Percentiles rank a stretch among this genome's conserved stretches.
Evolutionary conservation across 2,113 vertebrate genomes (phyloP).

Genomic region (Emydura subglobosa): DNA sequence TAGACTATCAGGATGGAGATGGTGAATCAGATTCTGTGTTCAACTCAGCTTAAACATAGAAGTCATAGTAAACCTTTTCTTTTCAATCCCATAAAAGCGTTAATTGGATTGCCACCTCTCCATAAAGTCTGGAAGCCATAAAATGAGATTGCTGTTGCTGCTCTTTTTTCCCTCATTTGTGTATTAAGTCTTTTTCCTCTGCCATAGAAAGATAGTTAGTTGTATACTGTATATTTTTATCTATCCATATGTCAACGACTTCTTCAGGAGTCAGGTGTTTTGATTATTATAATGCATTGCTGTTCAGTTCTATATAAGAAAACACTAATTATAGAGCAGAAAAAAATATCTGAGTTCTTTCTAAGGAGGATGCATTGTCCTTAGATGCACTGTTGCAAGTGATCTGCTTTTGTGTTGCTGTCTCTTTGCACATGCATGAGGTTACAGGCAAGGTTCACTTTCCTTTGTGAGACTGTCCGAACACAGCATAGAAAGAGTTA

Average conservation of each 20-base stretch:
- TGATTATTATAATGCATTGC: neutral
- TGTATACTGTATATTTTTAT: neutral
- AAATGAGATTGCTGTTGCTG: neutral
- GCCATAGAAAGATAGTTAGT: neutral
- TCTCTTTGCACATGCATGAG: neutral
- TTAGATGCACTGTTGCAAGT: fast-evolving
- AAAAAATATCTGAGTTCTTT: neutral
- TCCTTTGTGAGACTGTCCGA: too few species aligned
- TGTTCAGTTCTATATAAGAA: neutral
- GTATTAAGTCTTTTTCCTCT: neutral
- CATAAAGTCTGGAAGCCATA: neutral
- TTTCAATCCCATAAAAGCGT: neutral
- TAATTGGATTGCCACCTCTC: neutral
- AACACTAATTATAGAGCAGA: neutral
- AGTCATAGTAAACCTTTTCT: neutral
- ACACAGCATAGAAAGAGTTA: too few species aligned
- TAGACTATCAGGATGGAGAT: neutral
- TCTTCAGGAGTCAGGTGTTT: neutral
- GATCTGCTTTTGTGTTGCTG: neutral
- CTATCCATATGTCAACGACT: fast-evolving
- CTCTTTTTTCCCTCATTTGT: neutral
- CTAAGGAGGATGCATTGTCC: neutral
- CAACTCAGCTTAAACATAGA: neutral
- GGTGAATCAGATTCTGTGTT: neutral
- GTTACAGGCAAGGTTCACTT: neutral